Conservation (phyloP, 2,113 vertebrate species). For the Oriolus oriolus region DNA sequence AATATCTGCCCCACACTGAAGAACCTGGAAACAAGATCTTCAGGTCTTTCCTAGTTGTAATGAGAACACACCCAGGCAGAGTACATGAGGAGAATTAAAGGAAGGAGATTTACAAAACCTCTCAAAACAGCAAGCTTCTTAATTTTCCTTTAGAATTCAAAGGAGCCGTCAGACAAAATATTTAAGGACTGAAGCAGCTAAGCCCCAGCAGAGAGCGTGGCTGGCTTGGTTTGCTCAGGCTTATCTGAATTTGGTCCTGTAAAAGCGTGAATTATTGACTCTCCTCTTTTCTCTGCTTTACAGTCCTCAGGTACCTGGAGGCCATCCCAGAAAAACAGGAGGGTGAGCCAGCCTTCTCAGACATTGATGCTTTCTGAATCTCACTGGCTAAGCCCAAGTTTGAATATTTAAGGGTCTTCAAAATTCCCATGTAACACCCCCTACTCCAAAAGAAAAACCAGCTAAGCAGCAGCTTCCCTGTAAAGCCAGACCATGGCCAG, state of each 20-base stretch:
- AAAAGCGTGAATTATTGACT: conserved; percentile 33
- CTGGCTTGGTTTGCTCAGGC: conserved; percentile 37
- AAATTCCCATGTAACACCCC: not conserved
- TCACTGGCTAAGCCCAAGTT: not conserved
- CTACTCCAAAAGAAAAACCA: not conserved
- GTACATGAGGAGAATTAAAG: conserved; percentile 29
- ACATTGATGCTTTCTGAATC: not conserved
- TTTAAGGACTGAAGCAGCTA: conserved; percentile 3
- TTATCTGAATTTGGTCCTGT: conserved; percentile 50
- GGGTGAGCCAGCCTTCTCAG: conserved; percentile 31
- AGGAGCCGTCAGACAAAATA: not conserved
- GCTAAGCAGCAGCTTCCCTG: not conserved
- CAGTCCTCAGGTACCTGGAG: conserved; percentile 63
- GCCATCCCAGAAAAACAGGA: conserved; percentile 62
- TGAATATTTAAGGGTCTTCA: conserved; percentile 13
- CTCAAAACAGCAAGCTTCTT: conserved; percentile 18
- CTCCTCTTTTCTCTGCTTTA: conserved; percentile 43
- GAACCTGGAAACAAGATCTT: conserved; percentile 52
- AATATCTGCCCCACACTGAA: not conserved
- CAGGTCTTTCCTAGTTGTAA: conserved; percentile 41
- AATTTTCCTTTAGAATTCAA: conserved; percentile 34
- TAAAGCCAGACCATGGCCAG: not conserved
- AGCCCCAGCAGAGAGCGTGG: not conserved
- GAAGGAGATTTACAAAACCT: conserved; percentile 35
- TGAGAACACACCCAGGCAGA: conserved; percentile 38